These are phyloP conservation scores for Melieria picta DNA, from an alignment of 2,888 invertebrate genomes.

Conservation along the genomic window DNA sequence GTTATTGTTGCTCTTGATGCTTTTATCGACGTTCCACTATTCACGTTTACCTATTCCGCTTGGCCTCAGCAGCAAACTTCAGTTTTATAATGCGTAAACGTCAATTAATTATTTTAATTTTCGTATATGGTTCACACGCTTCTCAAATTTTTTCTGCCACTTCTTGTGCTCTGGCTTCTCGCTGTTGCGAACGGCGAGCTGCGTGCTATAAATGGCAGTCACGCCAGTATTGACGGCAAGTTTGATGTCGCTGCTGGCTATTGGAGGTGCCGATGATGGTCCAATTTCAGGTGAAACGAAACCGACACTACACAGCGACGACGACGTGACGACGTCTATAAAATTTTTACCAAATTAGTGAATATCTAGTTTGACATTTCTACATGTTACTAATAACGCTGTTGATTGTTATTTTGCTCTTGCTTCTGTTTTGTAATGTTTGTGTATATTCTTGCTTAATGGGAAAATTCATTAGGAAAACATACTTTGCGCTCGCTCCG, in stretches of 20 bases:
- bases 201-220: background rate
- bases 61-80: background rate
- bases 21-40: conserved; percentile 19
- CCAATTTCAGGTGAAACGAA: background rate
- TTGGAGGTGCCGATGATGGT: conserved; percentile 2
- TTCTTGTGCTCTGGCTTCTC: background rate
- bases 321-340: conserved; percentile 18
- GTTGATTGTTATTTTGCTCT: conserved; percentile 19
- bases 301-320: background rate
- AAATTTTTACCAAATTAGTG: conserved; percentile 38
- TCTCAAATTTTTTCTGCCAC: conserved; percentile 6
- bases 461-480: background rate
- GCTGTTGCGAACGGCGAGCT: no score
- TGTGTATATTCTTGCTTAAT: conserved; percentile 4
- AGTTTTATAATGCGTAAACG: background rate
- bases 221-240: background rate
- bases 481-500: background rate
- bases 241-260: conserved; percentile 9
- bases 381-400: no score
- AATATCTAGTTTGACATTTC: conserved; percentile 24
- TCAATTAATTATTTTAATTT: conserved; percentile 10
- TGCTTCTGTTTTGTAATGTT: conserved; percentile 23
- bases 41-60: conserved; percentile 23
- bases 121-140: conserved; percentile 20
- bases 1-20: no score